Evolutionary conservation across 2,888 invertebrate genomes (phyloP).

Genomic region (Athalia cordata): DNA sequence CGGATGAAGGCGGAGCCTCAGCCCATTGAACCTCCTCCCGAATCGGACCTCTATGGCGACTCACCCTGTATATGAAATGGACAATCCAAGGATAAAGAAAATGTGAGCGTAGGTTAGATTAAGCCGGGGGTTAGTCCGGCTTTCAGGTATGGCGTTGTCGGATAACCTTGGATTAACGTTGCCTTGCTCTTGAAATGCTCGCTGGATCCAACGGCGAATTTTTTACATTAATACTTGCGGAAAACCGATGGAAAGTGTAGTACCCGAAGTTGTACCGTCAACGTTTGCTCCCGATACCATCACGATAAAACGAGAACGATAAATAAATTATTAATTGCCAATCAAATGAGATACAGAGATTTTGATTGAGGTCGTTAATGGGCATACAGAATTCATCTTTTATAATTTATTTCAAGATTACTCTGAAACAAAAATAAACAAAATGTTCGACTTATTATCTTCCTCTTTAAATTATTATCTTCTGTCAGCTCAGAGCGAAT

Average conservation of each 20-base stretch:
- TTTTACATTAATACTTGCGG: neutral
- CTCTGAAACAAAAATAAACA: neutral
- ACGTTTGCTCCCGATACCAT: neutral
- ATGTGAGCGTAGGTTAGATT: constrained; percentile 8
- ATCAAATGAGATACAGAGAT: constrained; percentile 3
- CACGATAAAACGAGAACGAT: neutral
- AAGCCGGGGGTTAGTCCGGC: constrained; percentile 31
- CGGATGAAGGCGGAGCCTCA: no score
- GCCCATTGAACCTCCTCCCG: no score
- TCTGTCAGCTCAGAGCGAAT: no score
- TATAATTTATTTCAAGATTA: neutral
- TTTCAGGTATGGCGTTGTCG: constrained; percentile 19
- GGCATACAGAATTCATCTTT: neutral
- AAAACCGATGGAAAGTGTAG: neutral
- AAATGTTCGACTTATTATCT: no score
- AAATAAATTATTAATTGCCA: constrained; percentile 30
- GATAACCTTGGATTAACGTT: constrained; percentile 28
- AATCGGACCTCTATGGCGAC: no score
- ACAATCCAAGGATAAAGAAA: constrained; percentile 37
- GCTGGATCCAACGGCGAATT: neutral
- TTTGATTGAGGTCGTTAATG: neutral
- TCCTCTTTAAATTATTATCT: no score
- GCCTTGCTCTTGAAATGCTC: neutral
- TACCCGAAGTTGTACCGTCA: constrained; percentile 22
- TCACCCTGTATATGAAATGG: constrained; percentile 23